A percentile compares a stretch with the other conserved stretches of the same genome.
These are phyloP conservation scores for Podocnemis expansa DNA, from an alignment of 2,113 vertebrate genomes.

Conservation along the genomic window DNA sequence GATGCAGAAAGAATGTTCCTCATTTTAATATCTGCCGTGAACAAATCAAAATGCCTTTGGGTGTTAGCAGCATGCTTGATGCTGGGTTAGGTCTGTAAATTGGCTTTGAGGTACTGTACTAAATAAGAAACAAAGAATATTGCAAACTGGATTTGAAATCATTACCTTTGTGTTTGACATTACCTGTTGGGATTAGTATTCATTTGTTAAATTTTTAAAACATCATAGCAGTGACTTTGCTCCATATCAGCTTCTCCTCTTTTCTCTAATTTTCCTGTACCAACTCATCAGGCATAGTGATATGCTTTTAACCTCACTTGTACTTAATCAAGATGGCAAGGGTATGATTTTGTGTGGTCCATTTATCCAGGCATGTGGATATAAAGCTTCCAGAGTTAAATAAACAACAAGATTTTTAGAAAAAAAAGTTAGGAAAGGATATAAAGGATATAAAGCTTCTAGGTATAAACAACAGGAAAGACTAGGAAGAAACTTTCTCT, in stretches of 20 bases:
- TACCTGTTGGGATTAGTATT: slow-evolving; percentile 4
- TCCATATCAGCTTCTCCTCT: neutral
- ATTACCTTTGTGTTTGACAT: neutral
- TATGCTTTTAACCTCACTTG: neutral
- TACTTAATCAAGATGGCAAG: neutral
- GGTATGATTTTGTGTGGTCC: neutral
- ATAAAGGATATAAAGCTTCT: neutral
- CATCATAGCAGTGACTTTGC: neutral
- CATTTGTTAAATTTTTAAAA: neutral
- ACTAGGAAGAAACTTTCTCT: neutral
- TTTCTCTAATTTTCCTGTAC: neutral
- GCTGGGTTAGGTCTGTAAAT: neutral
- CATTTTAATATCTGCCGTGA: slow-evolving; percentile 45
- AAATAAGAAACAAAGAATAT: neutral
- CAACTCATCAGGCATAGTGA: neutral
- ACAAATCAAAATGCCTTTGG: slow-evolving; percentile 37
- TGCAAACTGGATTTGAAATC: slow-evolving; percentile 58
- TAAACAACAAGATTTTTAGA: neutral
- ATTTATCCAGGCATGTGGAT: neutral
- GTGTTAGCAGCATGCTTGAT: slow-evolving; percentile 1
- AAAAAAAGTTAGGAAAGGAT: neutral
- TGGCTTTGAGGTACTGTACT: neutral
- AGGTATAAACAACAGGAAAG: neutral
- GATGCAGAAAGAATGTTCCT: slow-evolving; percentile 48
- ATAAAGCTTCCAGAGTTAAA: neutral